Evolutionary conservation across 2,888 invertebrate genomes (phyloP), one percentile per base, ranked within the genome.

Genomic region (Sinopyrophorus schimmeli): DNA sequence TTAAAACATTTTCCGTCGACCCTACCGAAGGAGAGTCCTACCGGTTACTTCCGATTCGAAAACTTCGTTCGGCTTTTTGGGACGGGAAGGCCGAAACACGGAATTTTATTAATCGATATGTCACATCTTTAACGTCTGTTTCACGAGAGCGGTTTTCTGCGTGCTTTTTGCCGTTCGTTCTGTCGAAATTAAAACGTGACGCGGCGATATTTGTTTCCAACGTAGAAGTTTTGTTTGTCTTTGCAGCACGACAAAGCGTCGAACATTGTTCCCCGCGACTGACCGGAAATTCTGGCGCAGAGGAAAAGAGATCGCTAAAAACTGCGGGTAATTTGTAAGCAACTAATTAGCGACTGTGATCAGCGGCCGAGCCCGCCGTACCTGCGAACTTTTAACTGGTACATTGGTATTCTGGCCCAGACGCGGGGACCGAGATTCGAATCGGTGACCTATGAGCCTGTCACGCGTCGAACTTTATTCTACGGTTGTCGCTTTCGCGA

Each of bases 391-490:
- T 52, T 47, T 51, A 51, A 51, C 47, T 20, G 50, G 48, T 49
- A 44, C 60, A 61, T 66, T 66, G 55, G 65, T 64, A 66, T 66
- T 64, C 65, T 41, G 60, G 34, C 34, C 34, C 43, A 50, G 55
- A 53, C 57, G 46, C 23, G 17, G 43, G 47, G 54, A 47, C 58
- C 47, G 60, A 62, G 62, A 60, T 62, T 60, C 61, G 62, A 66
- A 55, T 62, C 65, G 62, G 65, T 67, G 67, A 67, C 67, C 67
- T 65, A 65, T 66, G 65, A 64, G 62, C 49, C 55, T 54, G 63
- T 66, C 67, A 66, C 65, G 66, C 47, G 54, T 32, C 17, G 37
- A 47, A 61, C 62, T 64, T 63, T 63, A 63, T 63, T 63, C 63
- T 51, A 53, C 54, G 53, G 35, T 48, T 57, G 63, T 61, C 57